A percentile compares a stretch with the other conserved stretches of the same genome.
Conservation (phyloP, 2,888 invertebrate species). For the Thelaira solivaga region DNA sequence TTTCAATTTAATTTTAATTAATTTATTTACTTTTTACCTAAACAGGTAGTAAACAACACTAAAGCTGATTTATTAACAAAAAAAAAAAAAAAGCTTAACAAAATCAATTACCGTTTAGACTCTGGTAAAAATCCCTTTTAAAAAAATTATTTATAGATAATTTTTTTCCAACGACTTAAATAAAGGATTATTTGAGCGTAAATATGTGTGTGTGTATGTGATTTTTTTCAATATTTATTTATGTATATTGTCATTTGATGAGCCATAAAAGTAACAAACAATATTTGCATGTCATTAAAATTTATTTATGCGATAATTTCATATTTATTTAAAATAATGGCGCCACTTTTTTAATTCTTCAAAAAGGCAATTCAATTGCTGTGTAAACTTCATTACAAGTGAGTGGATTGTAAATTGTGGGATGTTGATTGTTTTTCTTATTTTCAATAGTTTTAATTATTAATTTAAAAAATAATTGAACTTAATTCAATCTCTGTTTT, state of each 20-base stretch:
- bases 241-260: conserved; percentile 39
- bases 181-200: no score
- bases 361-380: conserved; percentile 32
- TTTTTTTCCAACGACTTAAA: no score
- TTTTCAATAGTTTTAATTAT: conserved; percentile 43
- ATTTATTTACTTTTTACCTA: neutral
- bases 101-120: neutral
- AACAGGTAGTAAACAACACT: neutral
- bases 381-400: neutral
- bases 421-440: conserved; percentile 52
- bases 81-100: neutral
- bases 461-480: conserved; percentile 9
- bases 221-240: neutral
- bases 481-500: neutral
- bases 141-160: no score
- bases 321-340: conserved; percentile 44
- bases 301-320: conserved; percentile 50
- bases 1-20: conserved; percentile 7
- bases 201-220: no score
- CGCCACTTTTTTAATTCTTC: no score
- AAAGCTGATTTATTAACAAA: neutral
- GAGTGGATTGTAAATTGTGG: conserved; percentile 34
- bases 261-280: conserved; percentile 24
- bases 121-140: neutral
- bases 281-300: conserved; percentile 26